These are phyloP conservation scores for Momotus momota DNA, from an alignment of 2,797 vertebrate species.

Conservation along the genomic window DNA sequence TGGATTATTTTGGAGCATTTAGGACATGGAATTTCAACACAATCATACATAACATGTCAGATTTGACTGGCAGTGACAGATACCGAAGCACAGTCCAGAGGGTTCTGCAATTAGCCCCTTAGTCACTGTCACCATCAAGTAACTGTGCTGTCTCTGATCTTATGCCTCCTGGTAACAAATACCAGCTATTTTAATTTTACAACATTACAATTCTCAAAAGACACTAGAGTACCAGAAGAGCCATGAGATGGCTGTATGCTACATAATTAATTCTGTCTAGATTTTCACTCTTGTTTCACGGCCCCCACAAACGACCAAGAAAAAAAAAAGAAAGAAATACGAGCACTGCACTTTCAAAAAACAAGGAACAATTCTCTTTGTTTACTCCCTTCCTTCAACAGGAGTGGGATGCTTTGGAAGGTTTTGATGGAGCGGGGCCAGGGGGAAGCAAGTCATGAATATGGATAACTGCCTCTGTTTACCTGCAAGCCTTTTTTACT, in stretches of 20 bases:
- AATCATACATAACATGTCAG: slow-evolving; percentile 36
- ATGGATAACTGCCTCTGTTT: neutral
- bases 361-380: neutral
- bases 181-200: slow-evolving; percentile 69
- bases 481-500: slow-evolving; percentile 64
- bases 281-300: neutral
- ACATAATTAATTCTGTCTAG: neutral
- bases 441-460: neutral
- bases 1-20: slow-evolving; percentile 31
- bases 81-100: slow-evolving; percentile 52
- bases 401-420: neutral
- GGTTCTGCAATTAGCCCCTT: slow-evolving; percentile 70
- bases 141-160: slow-evolving; percentile 53
- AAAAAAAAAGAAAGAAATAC: neutral
- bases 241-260: neutral
- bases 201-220: slow-evolving; percentile 60
- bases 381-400: neutral
- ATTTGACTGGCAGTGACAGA: slow-evolving; percentile 55
- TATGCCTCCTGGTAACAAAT: slow-evolving; percentile 63
- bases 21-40: slow-evolving; percentile 28
- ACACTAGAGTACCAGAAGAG: slow-evolving; percentile 17
- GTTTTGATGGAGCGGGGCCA: neutral
- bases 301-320: neutral
- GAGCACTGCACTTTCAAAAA: neutral
- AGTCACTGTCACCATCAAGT: slow-evolving; percentile 66